These are phyloP conservation scores for Nyctibius grandis DNA, from an alignment of 2,797 vertebrate genomes.

Conservation along the genomic window DNA sequence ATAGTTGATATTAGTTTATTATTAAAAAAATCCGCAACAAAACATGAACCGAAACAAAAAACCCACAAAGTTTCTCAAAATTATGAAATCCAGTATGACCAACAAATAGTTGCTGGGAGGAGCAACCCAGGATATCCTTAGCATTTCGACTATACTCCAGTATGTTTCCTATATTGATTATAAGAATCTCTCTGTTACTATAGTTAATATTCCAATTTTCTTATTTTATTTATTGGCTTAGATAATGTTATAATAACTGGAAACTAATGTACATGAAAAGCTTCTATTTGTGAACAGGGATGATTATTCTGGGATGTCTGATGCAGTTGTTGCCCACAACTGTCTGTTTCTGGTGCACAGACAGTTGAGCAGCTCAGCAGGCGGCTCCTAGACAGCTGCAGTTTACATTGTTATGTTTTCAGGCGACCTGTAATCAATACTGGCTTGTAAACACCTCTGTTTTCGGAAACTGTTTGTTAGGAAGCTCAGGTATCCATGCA, in stretches of 20 bases:
- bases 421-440: background rate
- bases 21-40: background rate
- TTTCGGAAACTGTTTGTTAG: background rate
- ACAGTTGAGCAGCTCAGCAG: background rate
- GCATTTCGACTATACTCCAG: background rate
- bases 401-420: background rate
- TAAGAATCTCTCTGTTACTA: background rate
- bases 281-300: background rate
- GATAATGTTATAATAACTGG: background rate
- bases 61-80: background rate
- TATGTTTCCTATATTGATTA: background rate
- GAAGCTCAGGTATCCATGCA: background rate
- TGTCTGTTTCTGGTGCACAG: background rate
- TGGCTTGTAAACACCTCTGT: background rate
- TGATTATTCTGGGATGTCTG: background rate
- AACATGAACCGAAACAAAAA: background rate
- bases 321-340: background rate
- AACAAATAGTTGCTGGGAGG: background rate
- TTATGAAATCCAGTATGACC: background rate
- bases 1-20: background rate
- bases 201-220: background rate
- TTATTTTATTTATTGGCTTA: background rate
- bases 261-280: background rate
- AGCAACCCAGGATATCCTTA: background rate
- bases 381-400: background rate